A percentile compares a stretch with the other conserved stretches of the same genome.
Evolutionary conservation across 2,888 invertebrate genomes (phyloP).

Genomic region (Eristalis intricaria): DNA sequence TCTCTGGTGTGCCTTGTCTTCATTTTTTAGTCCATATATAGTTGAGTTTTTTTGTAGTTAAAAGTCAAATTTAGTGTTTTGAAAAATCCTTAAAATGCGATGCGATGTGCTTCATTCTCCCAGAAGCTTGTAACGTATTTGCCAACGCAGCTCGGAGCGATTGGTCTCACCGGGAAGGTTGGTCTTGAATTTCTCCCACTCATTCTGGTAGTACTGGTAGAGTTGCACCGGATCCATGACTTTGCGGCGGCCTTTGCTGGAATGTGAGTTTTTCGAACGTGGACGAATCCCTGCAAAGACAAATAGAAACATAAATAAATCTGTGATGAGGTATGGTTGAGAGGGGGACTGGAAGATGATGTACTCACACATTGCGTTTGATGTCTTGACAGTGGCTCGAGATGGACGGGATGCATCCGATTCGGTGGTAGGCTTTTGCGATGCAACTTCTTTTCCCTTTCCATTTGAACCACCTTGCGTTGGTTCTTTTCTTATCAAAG

Average conservation of each 20-base stretch:
- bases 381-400: constrained; percentile 49
- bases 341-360: neutral
- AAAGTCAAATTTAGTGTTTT: constrained; percentile 6
- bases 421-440: constrained; percentile 25
- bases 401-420: constrained; percentile 37
- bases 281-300: constrained; percentile 72
- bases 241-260: constrained; percentile 60
- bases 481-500: neutral
- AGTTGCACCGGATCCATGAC: constrained; percentile 87
- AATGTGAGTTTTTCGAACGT: constrained; percentile 70
- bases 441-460: neutral
- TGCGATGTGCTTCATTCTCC: constrained; percentile 73
- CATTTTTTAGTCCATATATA: constrained; percentile 14
- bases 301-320: neutral
- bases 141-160: constrained; percentile 87
- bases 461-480: neutral
- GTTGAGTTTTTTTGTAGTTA: neutral
- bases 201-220: constrained; percentile 88
- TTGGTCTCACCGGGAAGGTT: constrained; percentile 88
- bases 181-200: constrained; percentile 87
- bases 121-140: constrained; percentile 86
- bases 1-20: constrained; percentile 21
- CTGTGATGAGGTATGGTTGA: neutral
- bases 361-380: constrained; percentile 65
- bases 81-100: neutral